Conservation (phyloP, 2,113 vertebrate genomes). For the Corythoichthys intestinalis region DNA sequence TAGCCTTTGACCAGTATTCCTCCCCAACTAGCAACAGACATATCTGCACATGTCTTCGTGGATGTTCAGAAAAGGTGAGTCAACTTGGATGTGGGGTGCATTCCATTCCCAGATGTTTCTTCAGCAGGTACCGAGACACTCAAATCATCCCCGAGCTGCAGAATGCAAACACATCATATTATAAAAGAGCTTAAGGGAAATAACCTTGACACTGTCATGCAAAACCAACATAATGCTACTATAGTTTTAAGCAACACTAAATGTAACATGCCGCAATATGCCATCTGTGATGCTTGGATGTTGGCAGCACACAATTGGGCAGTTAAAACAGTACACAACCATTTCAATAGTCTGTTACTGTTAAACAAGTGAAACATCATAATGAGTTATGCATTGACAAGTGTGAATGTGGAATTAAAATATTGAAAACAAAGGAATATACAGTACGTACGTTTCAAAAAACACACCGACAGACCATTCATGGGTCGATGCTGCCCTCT, state of each 20-base stretch:
- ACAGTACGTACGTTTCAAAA: too few relatives aligned
- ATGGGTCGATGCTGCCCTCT: not conserved
- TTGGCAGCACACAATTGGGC: too few relatives aligned
- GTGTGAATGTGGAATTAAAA: not conserved
- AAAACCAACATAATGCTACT: not conserved
- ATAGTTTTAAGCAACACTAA: constrained; percentile 16
- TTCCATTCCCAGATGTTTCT: constrained; percentile 13
- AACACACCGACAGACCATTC: not conserved
- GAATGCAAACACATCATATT: constrained; percentile 4
- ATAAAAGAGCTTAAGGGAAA: constrained; percentile 1
- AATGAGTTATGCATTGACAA: too few relatives aligned
- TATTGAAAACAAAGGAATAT: too few relatives aligned
- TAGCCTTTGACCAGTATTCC: constrained; percentile 6
- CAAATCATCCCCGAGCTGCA: not conserved
- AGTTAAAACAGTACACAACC: too few relatives aligned
- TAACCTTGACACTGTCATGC: constrained; percentile 8
- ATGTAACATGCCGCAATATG: constrained; percentile 28
- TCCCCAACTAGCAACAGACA: not conserved
- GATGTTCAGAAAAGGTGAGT: not conserved
- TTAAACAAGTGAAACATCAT: too few relatives aligned
- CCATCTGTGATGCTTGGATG: constrained; percentile 32
- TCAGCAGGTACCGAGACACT: constrained; percentile 1
- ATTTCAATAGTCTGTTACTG: too few relatives aligned
- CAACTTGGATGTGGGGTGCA: not conserved
- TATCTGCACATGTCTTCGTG: not conserved